Evolutionary conservation across 2,797 vertebrate species (phyloP), one percentile per base, ranked within the genome.

Genomic region (Remorina albescens): DNA sequence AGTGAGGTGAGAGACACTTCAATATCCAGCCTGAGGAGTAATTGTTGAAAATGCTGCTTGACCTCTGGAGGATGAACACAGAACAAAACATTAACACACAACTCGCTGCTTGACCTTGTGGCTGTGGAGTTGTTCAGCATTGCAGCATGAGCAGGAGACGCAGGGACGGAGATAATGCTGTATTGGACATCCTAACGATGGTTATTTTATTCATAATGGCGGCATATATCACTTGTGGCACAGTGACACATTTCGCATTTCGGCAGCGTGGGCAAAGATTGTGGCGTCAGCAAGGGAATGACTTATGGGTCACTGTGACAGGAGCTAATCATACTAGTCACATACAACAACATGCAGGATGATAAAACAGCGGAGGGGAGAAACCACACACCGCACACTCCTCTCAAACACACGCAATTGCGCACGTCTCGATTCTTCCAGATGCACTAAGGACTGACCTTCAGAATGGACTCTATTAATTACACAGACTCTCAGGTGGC

Each of bases 171-270:
- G 81, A 88, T 89, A 82, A 88, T 74, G 57, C 66, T 23, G 66
- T 72, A 86, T 66, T 76, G 81, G 85, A 85, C 76, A 60, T 84
- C 83, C 83, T 90, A 85, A 91, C 79, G 71, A 90, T 87, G 88
- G 89, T 89, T 90, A 91, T 93, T 92, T 91, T 86, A 92, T 92
- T 90, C 89, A 86, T 93, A 93, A 94, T 90, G 80, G 81, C 63
- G 41, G 84, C 44, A 86, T 94, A 92, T 88, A 93, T 94, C 88
- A 91, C 84, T 79, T 16, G 58, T 74, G 82, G 59, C 57, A 82
- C 80, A 81, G 56, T 91, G 88, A 92, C 90, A 91, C 85, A 71
- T 89, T 89, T 85, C 53, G 21, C 83, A 91, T 90, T 87, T 90
- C 79, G 46, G 78, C 53, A 44, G 80, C 47, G 85, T 19, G 25